phyloP scores from a whole-genome alignment of 2,888 invertebrate species.

The Fragum sueziense region DNA sequence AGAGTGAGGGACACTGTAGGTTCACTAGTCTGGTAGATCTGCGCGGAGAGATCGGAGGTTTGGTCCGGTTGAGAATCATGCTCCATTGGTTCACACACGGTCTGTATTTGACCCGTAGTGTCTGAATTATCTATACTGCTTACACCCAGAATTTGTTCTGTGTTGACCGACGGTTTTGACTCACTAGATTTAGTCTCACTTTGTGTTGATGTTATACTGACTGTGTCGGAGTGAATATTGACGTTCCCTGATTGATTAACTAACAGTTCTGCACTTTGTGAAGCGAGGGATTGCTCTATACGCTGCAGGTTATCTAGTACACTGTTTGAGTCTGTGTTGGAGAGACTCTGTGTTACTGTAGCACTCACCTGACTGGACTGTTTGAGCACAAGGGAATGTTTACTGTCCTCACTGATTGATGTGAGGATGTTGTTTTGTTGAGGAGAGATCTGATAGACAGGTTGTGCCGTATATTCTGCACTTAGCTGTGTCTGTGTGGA shows the following conservation, averaged over 20 bases:
- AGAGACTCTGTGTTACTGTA: not conserved
- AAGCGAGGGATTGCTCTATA: not conserved
- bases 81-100: not conserved
- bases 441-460: not conserved
- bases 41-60: not conserved
- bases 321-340: not conserved
- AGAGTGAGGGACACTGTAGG: not conserved
- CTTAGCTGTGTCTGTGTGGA: not conserved
- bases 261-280: not conserved
- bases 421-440: not conserved
- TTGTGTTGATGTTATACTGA: not conserved
- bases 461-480: not conserved
- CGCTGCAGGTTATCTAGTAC: not conserved
- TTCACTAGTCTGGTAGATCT: not conserved
- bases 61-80: constrained; percentile 1
- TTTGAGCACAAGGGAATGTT: not conserved
- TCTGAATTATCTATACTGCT: constrained; percentile 37
- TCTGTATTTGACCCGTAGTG: constrained; percentile 13
- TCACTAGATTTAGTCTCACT: not conserved
- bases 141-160: not conserved
- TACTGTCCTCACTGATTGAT: not conserved
- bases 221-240: not conserved
- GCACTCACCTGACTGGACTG: not conserved
- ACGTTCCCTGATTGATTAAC: not conserved
- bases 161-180: not conserved